Percentiles rank a stretch among this genome's conserved stretches.
Conservation (phyloP, 2,797 vertebrate genomes). For the Galagoides demidoff region DNA sequence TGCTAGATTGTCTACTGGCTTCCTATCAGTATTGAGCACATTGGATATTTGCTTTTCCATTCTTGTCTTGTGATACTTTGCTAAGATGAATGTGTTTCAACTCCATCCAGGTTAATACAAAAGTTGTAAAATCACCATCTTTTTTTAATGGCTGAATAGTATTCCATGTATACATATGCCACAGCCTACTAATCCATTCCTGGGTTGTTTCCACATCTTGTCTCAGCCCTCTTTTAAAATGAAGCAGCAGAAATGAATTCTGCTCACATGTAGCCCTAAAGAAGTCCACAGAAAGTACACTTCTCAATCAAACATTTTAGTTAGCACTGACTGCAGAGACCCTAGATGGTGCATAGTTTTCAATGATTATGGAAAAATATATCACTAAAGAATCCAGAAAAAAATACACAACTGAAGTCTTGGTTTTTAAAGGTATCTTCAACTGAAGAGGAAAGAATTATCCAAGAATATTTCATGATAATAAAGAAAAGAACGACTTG, state of each 20-base stretch:
- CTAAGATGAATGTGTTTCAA: too few relatives aligned
- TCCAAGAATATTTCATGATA: neutral
- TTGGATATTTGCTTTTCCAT: too few relatives aligned
- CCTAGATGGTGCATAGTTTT: neutral
- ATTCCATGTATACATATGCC: too few relatives aligned
- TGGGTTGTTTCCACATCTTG: too few relatives aligned
- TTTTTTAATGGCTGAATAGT: too few relatives aligned
- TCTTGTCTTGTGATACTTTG: too few relatives aligned
- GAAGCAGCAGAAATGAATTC: neutral
- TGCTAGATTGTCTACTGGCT: too few relatives aligned
- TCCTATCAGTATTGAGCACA: too few relatives aligned
- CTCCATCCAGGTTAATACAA: too few relatives aligned
- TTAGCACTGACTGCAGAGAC: neutral
- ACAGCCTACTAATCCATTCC: too few relatives aligned
- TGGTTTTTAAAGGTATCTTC: constrained; percentile 25
- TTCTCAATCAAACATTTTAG: neutral
- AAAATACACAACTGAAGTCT: neutral
- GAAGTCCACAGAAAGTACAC: neutral
- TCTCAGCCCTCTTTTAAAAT: constrained; percentile 17
- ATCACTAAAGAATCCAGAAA: constrained; percentile 15
- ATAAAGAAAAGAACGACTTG: neutral
- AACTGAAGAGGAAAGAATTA: neutral
- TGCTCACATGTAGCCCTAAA: neutral
- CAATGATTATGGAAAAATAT: neutral
- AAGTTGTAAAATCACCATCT: too few relatives aligned